These are phyloP conservation scores for Diplosoma virens DNA, from an alignment of 23 tunicate genomes.

Conservation along the genomic window DNA sequence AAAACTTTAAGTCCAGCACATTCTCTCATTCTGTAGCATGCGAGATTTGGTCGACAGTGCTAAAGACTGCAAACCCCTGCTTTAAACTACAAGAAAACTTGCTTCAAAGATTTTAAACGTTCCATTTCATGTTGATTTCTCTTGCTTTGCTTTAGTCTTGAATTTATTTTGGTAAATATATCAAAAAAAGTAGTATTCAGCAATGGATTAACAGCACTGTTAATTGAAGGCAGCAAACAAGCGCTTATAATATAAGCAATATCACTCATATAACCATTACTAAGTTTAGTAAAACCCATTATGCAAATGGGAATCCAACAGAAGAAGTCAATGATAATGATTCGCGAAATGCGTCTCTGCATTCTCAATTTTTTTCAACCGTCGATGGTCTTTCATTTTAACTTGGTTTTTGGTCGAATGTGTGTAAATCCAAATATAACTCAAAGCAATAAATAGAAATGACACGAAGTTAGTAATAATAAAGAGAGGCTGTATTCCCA, in stretches of 20 bases:
- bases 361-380: background rate
- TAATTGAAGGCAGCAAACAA: conserved; percentile 39
- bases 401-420: background rate
- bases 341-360: conserved; percentile 37
- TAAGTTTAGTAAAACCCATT: conserved; percentile 25
- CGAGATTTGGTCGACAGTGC: too few species aligned
- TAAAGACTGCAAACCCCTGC: too few species aligned
- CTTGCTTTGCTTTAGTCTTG: too few species aligned
- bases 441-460: conserved; percentile 27
- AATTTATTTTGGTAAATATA: background rate
- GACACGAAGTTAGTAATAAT: conserved; percentile 19
- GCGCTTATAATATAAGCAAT: conserved; percentile 29
- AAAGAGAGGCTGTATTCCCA: conserved; percentile 34
- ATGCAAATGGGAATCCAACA: conserved; percentile 66
- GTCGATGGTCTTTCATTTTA: background rate
- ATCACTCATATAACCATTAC: background rate
- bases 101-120: too few species aligned
- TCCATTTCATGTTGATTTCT: too few species aligned
- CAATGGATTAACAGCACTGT: conserved; percentile 48
- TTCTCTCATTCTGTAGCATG: too few species aligned
- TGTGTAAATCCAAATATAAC: conserved; percentile 21
- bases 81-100: too few species aligned
- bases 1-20: too few species aligned
- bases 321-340: conserved; percentile 40
- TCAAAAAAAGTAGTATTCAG: conserved; percentile 6